Conservation (phyloP, 2,888 invertebrate species). For the Kuschelorhynchus macadamiae region DNA sequence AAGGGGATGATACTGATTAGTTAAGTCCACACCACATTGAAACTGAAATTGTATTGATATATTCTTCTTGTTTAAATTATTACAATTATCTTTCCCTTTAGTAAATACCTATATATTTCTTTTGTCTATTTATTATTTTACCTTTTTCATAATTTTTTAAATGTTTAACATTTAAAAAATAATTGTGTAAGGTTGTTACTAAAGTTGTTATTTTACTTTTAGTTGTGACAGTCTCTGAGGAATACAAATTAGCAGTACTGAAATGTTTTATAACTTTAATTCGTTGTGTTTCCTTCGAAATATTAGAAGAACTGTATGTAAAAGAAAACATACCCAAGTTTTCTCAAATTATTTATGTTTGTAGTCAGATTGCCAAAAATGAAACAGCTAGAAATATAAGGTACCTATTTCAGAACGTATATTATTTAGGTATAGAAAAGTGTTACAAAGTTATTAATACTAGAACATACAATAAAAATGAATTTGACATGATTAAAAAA, state of each 20-base stretch:
- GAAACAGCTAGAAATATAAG: slow-evolving; percentile 77
- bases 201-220: slow-evolving; percentile 57
- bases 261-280: slow-evolving; percentile 71
- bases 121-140: neutral
- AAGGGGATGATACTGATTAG: too few relatives aligned
- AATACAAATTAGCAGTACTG: slow-evolving; percentile 75
- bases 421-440: too few relatives aligned
- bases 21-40: neutral
- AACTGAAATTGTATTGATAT: neutral
- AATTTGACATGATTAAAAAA: too few relatives aligned
- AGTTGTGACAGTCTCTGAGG: slow-evolving; percentile 76
- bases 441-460: too few relatives aligned
- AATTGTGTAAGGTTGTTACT: too few relatives aligned
- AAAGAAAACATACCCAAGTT: slow-evolving; percentile 74
- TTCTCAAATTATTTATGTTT: slow-evolving; percentile 77
- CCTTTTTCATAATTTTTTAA: neutral
- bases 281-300: slow-evolving; percentile 69
- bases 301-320: slow-evolving; percentile 72
- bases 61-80: too few relatives aligned
- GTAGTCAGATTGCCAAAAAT: slow-evolving; percentile 76
- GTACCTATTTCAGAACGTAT: too few relatives aligned
- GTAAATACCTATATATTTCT: neutral
- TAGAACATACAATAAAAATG: too few relatives aligned
- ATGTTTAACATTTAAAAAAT: too few relatives aligned
- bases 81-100: neutral